Evolutionary conservation across 2,113 vertebrate genomes (phyloP).

Genomic region (Poicephalus meyeri): DNA sequence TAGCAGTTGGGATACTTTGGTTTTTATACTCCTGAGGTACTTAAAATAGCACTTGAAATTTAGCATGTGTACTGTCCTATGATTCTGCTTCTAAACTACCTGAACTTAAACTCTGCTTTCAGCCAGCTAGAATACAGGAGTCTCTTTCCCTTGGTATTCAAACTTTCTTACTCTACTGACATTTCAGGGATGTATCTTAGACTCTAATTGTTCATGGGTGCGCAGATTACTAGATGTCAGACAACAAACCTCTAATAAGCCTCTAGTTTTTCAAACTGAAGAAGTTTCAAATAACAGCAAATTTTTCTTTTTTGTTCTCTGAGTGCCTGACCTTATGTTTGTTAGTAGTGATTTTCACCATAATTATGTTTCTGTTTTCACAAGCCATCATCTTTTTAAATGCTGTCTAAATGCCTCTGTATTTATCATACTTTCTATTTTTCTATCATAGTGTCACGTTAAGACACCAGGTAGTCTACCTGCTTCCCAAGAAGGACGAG

Average conservation of each 20-base stretch:
- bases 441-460: background rate
- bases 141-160: background rate
- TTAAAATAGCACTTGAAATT: background rate
- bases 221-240: background rate
- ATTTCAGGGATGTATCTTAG: background rate
- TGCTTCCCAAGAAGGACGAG: too few species aligned
- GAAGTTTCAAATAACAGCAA: background rate
- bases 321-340: background rate
- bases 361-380: background rate
- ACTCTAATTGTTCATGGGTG: background rate
- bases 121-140: background rate
- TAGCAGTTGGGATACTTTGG: background rate
- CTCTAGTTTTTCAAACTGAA: background rate
- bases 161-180: background rate
- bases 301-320: background rate
- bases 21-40: background rate
- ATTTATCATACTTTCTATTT: background rate
- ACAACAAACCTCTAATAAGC: background rate
- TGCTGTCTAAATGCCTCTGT: background rate
- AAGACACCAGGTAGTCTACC: too few species aligned
- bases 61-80: background rate
- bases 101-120: background rate
- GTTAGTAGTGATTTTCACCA: background rate
- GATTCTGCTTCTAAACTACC: background rate
- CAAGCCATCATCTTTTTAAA: background rate